Conservation (phyloP, 2,113 vertebrate genomes). For the Felis catus region F.catus_Fca126_mat1.0 CM031416.1:121461501-121462000, state of each 20-base stretch:
- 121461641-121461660: background rate
- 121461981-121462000: background rate
- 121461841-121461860: background rate
- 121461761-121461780: background rate
- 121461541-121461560: background rate
- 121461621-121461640: background rate
- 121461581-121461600: background rate
- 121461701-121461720: background rate
- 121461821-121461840: background rate
- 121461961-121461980: background rate
- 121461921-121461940: background rate
- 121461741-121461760: background rate
- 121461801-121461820: background rate
- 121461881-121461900: background rate
- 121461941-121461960: background rate
- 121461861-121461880: background rate
- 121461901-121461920: background rate
- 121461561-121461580: fast-evolving
- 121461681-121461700: background rate
- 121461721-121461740: background rate
- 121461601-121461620: fast-evolving
- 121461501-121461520: background rate
- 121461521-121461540: background rate
- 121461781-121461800: background rate
- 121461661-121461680: background rate